phyloP scores from a whole-genome alignment of 2,113 vertebrate genomes.

The Lepus timidus region DNA sequence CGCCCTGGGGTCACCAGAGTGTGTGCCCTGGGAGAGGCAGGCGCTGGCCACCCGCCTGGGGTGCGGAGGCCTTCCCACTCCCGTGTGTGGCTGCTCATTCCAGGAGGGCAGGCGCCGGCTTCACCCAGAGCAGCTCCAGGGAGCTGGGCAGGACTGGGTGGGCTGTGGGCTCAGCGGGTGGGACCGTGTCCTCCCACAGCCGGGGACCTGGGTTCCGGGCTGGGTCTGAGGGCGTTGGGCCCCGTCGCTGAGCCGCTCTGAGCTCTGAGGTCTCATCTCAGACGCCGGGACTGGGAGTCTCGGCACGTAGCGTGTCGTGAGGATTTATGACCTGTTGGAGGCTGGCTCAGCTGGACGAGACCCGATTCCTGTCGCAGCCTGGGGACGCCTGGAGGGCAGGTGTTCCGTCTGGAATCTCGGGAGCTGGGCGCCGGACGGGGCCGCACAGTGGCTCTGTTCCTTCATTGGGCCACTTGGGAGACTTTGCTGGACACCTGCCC shows the following conservation, averaged over 20 bases:
- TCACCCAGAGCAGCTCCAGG: not conserved
- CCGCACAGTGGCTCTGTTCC: accelerated
- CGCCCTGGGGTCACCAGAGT: not conserved
- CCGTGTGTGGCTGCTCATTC: no score
- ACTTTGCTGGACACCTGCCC: not conserved
- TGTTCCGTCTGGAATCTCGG: not conserved
- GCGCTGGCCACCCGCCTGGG: no score
- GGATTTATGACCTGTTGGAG: accelerated
- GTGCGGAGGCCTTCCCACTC: accelerated
- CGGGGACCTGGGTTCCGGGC: not conserved
- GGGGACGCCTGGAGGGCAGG: not conserved
- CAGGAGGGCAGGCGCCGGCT: no score
- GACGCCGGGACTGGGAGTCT: not conserved
- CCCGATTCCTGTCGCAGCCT: accelerated
- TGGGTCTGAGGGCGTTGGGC: no score
- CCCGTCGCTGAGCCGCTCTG: not conserved
- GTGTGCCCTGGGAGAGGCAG: not conserved
- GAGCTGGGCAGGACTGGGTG: not conserved
- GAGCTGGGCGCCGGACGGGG: accelerated
- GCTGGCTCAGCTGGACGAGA: accelerated
- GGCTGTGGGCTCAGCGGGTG: not conserved
- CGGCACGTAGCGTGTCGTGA: accelerated
- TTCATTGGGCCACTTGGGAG: accelerated
- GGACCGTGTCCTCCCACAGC: accelerated
- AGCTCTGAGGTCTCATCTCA: not conserved